Evolutionary conservation across 2,888 invertebrate species (phyloP).

Genomic region (Stegophylla sp.): DNA sequence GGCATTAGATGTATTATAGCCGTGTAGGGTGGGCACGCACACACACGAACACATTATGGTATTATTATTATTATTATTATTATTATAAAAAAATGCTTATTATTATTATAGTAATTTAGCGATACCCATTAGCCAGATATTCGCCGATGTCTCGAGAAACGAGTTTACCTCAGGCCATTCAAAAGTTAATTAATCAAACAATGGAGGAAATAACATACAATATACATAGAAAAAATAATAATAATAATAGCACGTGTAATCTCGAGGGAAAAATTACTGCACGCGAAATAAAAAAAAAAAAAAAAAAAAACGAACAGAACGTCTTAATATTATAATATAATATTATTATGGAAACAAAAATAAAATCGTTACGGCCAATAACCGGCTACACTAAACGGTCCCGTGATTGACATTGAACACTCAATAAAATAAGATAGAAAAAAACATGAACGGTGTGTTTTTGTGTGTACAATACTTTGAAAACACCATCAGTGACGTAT

Average conservation of each 20-base stretch:
- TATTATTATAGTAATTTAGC: slow-evolving; percentile 29
- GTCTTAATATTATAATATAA: not conserved
- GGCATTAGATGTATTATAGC: no score
- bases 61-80: slow-evolving; percentile 8
- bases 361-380: not conserved
- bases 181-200: slow-evolving; percentile 47
- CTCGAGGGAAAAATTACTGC: not conserved
- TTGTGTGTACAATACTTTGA: no score
- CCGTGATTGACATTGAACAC: no score
- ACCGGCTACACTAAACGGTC: no score
- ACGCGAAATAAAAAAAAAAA: not conserved
- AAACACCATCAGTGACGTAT: no score
- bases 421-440: no score
- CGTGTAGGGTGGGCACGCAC: not conserved
- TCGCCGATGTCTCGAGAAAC: slow-evolving; percentile 24
- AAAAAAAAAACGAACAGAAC: not conserved
- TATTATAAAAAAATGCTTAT: not conserved
- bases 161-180: slow-evolving; percentile 38
- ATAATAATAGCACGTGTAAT: no score
- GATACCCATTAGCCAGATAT: slow-evolving; percentile 15
- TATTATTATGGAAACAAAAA: not conserved
- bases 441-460: no score
- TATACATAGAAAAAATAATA: no score
- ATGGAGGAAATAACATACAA: not conserved
- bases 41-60: not conserved